Evolutionary conservation across 2,113 vertebrate genomes (phyloP), one percentile per base, ranked within the genome.

Genomic region (Alethe diademata): DNA sequence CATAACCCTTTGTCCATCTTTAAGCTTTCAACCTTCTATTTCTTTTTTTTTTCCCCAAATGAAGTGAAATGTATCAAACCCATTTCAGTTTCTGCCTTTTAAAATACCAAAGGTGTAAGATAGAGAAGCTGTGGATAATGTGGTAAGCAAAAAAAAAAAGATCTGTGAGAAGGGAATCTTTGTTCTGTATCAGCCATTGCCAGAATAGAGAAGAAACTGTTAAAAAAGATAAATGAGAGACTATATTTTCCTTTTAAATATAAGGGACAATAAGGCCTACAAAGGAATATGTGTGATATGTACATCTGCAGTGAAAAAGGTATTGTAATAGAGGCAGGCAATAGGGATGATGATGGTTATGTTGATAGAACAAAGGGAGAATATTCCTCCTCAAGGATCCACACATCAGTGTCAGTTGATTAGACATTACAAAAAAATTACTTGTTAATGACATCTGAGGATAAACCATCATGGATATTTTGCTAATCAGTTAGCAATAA

Each of bases 11-110:
- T 94, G 78, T 86, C 75, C 72, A 51, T 71, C 51, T 85, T 58
- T 61, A 64, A 79, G 92, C 61, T 95, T 94, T 94, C 90, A 96
- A 73, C 47, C 12, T 40, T 56, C 5, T 67, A n/a, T 69, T 74
- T 79, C 70, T 92, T 93, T 93, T 74, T 79, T 66, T 57, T 73
- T 33, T 45, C 45, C 67, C 80, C 53, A 88, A 47, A 92, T 81
- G 54, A 96, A 91, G 80, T 66, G 67, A 93, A 95, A 94, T 66
- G 36, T 54, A 91, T 86, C 83, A 88, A 97, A 96, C 29, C 42
- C n/a, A 56, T 70, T 82, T 61, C 82, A 60, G 58, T 60, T 88
- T 94, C 80, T 95, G 43, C 24, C 65, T 95, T 96, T 96, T 88
- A 65, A 95, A 95, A 86, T 70, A 90, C 24, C 0, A 2, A 92